Base-by-base conservation (phyloP, 2,888 invertebrate genomes). In the Teleogryllus oceanicus region DNA sequence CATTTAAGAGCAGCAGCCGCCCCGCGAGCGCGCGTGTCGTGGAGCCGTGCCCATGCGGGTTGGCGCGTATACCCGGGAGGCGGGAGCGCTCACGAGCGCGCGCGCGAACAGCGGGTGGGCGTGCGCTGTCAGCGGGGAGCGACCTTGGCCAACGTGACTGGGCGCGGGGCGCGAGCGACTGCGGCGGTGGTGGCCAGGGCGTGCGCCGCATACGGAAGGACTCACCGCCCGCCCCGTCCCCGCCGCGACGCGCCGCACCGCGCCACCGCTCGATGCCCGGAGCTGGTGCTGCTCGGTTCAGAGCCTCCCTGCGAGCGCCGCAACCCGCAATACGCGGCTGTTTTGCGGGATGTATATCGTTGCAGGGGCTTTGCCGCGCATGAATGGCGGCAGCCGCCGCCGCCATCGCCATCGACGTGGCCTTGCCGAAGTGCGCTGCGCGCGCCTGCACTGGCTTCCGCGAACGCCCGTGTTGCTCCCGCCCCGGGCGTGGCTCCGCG, bases 81-180 rank as follows among this genome's bases (percentile, higher is more conserved):
- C 37, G 8, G 37, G 37, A 37, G 8, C 37, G 37, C 37, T 4
- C 37, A 37, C 37, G 37, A 37, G 37, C 8, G 62, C 62, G 62
- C 13, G 62, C 62, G 62, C 13, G n/a, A 13, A 18, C 62, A 13
- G n/a, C 16, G 62, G n/a, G 62, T 62, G 62, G 62, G 62, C 62
- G 62, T 12, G n/a, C 13, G 16, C 62, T 8, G 37, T 62, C 62
- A 13, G 62, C 62, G 62, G 62, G 37, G 62, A 62, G 62, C 62
- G 62, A 62, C 62, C 62, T 62, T 62, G 62, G 62, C n/a, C 62
- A 62, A 62, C 62, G 62, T 62, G 62, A 62, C 62, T 62, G 62
- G 62, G 13, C 16, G 62, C 62, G 4, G 62, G 37, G 5, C 37
- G 37, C 8, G 37, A 37, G 37, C 37, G 37, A 8, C 37, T 4